Base-by-base conservation (phyloP, 2,113 vertebrate species). In the Vulpes vulpes region DNA sequence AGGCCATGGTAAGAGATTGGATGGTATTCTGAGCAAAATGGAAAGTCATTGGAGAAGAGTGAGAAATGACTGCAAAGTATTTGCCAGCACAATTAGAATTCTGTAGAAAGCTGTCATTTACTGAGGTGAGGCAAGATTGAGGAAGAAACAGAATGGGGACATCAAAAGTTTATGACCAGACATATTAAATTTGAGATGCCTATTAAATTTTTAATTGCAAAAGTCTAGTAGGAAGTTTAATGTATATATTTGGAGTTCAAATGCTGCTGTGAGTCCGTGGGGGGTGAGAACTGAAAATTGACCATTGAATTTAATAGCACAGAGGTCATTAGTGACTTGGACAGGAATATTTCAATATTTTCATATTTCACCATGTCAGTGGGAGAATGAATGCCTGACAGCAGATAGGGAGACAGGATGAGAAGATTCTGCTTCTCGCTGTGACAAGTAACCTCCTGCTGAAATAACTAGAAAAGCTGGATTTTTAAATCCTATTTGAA, bases 171-270 rank as follows among this genome's bases (percentile, higher is more conserved):
- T 95, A 82, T 83, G 93, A 78, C 12, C 4, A 87, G 62, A 15
- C 19, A 12, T 20, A 60, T 84, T 96, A 74, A 35, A 93, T 57
- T 62, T 94, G 64, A 90, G 35, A 65, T 65, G 35, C n/a, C 17
- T 87, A 73, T 92, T 95, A 94, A 43, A 73, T 27, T 92, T 97
- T 95, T 84, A 89, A 73, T 81, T 83, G 69, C 62, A 91, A 88
- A 85, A 94, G 55, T 62, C 90, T 94, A 91, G 30, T 59, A 64
- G 49, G 32, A 88, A 80, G 78, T 91, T 88, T 81, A 88, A 78
- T 62, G 35, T 55, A 14, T 79, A 79, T 4, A 17, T 79, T 67
- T 49, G 1, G 81, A 92, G 53, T 86, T 92, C 32, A 85, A 60
- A 57, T 81, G 53, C 17, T 89, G 30, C 62, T 79, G 14, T 57